Conservation (phyloP, 1,140 invertebrate genomes). For the Neodiprion lecontei region DNA sequence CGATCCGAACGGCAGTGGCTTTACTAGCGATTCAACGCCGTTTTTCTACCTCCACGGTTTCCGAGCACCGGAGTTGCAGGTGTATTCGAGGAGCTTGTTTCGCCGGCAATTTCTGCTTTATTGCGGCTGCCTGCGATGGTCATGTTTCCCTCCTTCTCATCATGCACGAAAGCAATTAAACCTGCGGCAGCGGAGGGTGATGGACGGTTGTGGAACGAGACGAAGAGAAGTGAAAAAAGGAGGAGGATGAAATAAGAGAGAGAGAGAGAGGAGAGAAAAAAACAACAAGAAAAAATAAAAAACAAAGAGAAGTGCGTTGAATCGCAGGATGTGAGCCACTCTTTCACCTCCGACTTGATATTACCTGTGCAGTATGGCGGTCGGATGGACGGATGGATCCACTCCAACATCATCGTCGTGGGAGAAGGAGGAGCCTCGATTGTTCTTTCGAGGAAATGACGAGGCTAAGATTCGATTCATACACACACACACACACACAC, state of each 20-base stretch:
- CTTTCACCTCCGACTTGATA: background rate
- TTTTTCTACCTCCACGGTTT: too few relatives aligned
- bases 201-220: too few relatives aligned
- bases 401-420: slow-evolving; percentile 3
- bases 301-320: slow-evolving; percentile 27
- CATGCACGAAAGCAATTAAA: slow-evolving; percentile 41
- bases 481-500: too few relatives aligned
- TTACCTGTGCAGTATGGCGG: background rate
- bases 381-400: slow-evolving; percentile 19
- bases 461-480: slow-evolving; percentile 29
- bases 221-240: background rate
- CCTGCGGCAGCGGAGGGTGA: slow-evolving; percentile 13
- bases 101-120: too few relatives aligned
- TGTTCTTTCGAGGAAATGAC: slow-evolving; percentile 39
- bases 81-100: too few relatives aligned
- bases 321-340: slow-evolving; percentile 47
- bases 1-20: too few relatives aligned
- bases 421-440: slow-evolving; percentile 35
- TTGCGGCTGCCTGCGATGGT: background rate
- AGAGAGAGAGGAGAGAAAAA: slow-evolving; percentile 31
- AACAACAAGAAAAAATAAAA: slow-evolving; percentile 7
- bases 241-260: background rate
- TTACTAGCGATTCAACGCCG: too few relatives aligned
- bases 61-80: too few relatives aligned
- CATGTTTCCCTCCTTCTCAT: slow-evolving; percentile 37